Evolutionary conservation across 2,797 vertebrate genomes (phyloP), one percentile per base, ranked within the genome.

Genomic region (Streptopelia turtur): DNA sequence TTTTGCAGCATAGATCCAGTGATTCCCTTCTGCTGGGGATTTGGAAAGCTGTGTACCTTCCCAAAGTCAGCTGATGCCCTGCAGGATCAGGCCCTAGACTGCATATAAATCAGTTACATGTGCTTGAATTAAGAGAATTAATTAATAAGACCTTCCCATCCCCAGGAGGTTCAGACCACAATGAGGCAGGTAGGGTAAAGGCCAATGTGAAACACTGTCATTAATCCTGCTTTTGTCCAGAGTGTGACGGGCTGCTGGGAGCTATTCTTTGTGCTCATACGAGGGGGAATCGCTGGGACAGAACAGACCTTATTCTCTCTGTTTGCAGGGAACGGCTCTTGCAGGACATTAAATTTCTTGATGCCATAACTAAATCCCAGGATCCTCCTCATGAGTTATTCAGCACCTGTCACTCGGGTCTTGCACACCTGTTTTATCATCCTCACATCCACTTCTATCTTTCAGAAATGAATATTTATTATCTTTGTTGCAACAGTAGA

Each of bases 101-200:
- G 37, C 64, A 27, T 59, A 92, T 90, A 94, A 96, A 97, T 96
- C 82, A 93, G 94, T 92, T 61, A 94, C 94, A 96, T 94, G 50
- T 81, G 27, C 85, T 77, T 96, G 91, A 84, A 89, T 91, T 45
- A 84, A 65, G 85, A 95, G 63, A 94, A 96, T 90, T 94, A 87
- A 88, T 96, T 81, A 70, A 37, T 22, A 74, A 71, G 93, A 78
- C 74, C 75, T 94, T 95, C 83, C 86, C 83, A 89, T 91, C 72
- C 87, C 92, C 92, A 69, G 89, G 91, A 94, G 95, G 18, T 41
- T 86, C 28, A 33, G 35, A 82, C 11, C 65, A 95, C 91, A 96
- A 93, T 94, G 69, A 92, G 16, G 80, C 83, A 31, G 64, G 79
- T 27, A 93, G 20, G 31, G 45, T 70, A 59, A 43, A 80, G 60